Base-by-base conservation (phyloP, 2,113 vertebrate species). In the Danio rerio region DNA sequence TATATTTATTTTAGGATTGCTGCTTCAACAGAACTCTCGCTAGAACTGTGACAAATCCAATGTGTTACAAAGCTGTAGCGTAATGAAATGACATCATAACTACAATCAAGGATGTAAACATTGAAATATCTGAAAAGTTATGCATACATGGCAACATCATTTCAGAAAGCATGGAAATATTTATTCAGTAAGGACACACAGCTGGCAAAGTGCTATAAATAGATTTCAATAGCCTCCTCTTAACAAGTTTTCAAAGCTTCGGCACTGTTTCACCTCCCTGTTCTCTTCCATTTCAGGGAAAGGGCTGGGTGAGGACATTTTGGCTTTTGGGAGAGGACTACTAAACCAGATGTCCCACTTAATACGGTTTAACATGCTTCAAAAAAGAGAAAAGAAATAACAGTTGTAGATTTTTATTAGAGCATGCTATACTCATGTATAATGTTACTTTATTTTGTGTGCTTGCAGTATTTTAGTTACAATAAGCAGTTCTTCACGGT, bases 271-370 rank as follows among this genome's bases (percentile, higher is more conserved):
- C 72, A 75, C 78, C 21, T 66, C 61, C n/a, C 42, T 52, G n/a
- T 52, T 65, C 58, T 65, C 9, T 61, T 81, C 78, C 63, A 43
- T 78, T 72, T 20, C 77, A 89, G 86, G 86, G 89, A 49, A 89
- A 90, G 15, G 82, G 85, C 20, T 78, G 83, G 43, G 53, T 89
- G 65, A 83, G 80, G 80, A 90, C 88, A 47, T 90, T 78, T 76
- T 89, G 86, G 88, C 88, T 90, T 83, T 85, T 87, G 47, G 85
- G 84, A 84, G 88, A 89, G 75, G 66, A 82, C 43, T n/a, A 31
- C 18, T 83, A 53, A 89, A 62, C 31, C 68, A 40, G 9, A 42
- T 20, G 21, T 65, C 9, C 16, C 16, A 9, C 43, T 47, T 45
- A 9, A 43, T 55, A 31, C 18, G 15, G 59, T 65, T 47, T 49